Percentiles rank a stretch among this genome's conserved stretches.
Evolutionary conservation across 2,113 vertebrate genomes (phyloP).

Genomic region (Ondatra zibethicus): DNA sequence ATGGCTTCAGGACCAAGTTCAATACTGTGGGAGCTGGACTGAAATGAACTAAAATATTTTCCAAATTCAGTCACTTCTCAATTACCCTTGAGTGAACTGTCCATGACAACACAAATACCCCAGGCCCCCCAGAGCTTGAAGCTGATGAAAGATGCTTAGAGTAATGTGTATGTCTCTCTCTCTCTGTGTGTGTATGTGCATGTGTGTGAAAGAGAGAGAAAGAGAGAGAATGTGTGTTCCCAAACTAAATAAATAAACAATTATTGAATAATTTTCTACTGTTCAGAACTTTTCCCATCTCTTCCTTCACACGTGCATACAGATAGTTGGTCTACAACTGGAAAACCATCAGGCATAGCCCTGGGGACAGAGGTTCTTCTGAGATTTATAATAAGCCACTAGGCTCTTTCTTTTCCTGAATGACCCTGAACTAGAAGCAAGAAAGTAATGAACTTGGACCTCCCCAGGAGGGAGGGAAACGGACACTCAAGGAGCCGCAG

Average conservation of each 20-base stretch:
- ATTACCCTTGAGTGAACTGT: constrained; percentile 63
- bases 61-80: constrained; percentile 68
- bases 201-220: background rate
- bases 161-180: background rate
- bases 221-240: background rate
- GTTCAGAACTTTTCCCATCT: background rate
- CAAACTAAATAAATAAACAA: background rate
- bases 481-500: background rate
- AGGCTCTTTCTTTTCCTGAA: background rate
- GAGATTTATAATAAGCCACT: background rate
- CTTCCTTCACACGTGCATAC: background rate
- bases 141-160: background rate
- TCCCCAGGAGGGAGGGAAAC: background rate
- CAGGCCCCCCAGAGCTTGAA: background rate
- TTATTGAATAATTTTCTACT: constrained; percentile 8
- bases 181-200: background rate
- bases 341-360: constrained; percentile 12
- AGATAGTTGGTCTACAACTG: background rate
- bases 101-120: constrained; percentile 56
- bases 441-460: background rate
- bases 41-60: constrained; percentile 76
- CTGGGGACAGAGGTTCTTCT: background rate
- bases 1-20: constrained; percentile 55
- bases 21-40: constrained; percentile 56
- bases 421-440: background rate